Conservation (phyloP, 2,797 vertebrate genomes). For the Cheirogaleus major region DNA sequence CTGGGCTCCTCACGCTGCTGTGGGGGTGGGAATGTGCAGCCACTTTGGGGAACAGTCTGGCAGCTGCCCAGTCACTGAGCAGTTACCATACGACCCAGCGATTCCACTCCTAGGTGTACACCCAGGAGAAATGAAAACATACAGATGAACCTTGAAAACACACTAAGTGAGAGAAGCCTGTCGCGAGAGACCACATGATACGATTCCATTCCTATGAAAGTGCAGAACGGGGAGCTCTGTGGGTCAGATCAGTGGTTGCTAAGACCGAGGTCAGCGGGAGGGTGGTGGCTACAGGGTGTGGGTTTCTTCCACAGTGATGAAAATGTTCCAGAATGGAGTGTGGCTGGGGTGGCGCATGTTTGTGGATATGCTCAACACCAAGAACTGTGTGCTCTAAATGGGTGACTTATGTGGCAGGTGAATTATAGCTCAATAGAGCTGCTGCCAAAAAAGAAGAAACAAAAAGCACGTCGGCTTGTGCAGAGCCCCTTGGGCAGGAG, state of each 20-base stretch:
- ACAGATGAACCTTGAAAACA: not conserved
- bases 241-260: not conserved
- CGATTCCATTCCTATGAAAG: not conserved
- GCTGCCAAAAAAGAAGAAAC: not conserved
- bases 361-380: not conserved
- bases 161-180: not conserved
- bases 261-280: not conserved
- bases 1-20: not conserved
- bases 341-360: not conserved
- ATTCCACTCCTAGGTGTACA: not conserved
- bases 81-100: not conserved
- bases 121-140: not conserved
- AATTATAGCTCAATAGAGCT: not conserved
- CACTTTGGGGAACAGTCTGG: too few species aligned
- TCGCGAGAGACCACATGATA: not conserved
- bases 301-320: not conserved
- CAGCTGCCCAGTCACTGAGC: rapidly evolving
- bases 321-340: not conserved
- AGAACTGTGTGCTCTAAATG: too few species aligned
- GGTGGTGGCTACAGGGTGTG: not conserved
- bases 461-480: not conserved
- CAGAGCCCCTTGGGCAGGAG: too few species aligned
- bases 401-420: too few species aligned
- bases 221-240: not conserved
- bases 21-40: not conserved